These are phyloP conservation scores for Drosophila prolongata DNA, from an alignment of 2,888 invertebrate species.

Conservation along the genomic window DNA sequence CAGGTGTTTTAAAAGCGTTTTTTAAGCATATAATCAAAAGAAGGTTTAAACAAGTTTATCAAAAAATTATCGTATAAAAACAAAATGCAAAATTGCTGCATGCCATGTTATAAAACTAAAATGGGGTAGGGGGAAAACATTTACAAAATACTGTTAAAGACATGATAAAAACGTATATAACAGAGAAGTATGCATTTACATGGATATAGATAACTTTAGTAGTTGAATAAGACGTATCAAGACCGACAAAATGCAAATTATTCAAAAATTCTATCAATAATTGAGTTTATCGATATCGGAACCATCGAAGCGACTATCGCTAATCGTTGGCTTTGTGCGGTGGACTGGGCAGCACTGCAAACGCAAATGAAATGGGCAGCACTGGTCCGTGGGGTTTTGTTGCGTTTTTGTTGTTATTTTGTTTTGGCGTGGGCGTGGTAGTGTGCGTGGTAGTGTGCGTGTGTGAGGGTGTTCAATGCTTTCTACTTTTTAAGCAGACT, in stretches of 20 bases:
- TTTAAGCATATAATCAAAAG: slow-evolving; percentile 13
- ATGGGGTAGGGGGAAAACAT: slow-evolving; percentile 47
- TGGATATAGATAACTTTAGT: slow-evolving; percentile 39
- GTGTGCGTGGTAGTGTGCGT: slow-evolving; percentile 15
- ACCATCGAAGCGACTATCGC: slow-evolving; percentile 9
- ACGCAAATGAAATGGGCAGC: slow-evolving; percentile 73
- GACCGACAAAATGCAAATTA: slow-evolving; percentile 44
- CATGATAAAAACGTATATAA: slow-evolving; percentile 50
- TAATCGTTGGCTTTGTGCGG: slow-evolving; percentile 14
- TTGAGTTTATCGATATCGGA: slow-evolving; percentile 20
- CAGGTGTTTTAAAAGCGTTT: slow-evolving; percentile 33
- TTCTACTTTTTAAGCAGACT: slow-evolving; percentile 70
- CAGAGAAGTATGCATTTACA: slow-evolving; percentile 42
- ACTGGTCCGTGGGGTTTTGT: slow-evolving; percentile 33
- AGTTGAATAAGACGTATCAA: slow-evolving; percentile 22
- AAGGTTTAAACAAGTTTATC: slow-evolving; percentile 17
- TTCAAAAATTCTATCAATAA: slow-evolving; percentile 28
- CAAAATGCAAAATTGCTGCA: slow-evolving; percentile 70
- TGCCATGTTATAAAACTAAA: slow-evolving; percentile 51
- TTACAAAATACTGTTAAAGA: slow-evolving; percentile 71
- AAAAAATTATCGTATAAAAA: slow-evolving; percentile 41
- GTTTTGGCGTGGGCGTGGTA: not conserved
- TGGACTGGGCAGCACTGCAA: slow-evolving; percentile 64
- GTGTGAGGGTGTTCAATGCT: slow-evolving; percentile 9
- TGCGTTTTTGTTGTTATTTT: slow-evolving; percentile 1